Evolutionary conservation across 2,797 vertebrate genomes (phyloP), one percentile per base, ranked within the genome.

Genomic region (Gephyroberyx darwinii): DNA sequence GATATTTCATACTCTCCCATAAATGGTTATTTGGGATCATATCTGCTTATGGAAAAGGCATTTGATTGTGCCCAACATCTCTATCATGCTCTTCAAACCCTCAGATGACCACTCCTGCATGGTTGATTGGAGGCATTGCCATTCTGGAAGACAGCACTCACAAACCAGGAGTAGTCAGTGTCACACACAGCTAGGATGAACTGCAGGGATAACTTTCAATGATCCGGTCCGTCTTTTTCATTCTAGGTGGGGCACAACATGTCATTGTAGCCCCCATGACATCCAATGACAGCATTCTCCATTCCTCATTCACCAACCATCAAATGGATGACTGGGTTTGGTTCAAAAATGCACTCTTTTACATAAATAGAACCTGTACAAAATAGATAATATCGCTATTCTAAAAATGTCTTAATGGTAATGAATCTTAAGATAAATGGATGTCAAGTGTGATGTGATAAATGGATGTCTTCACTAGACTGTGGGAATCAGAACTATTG

Each of bases 381-480:
- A 26, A 26, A 26, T 26, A 26, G 26, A 26, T 26, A 45, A 56
- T 47, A n/a, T 41, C n/a, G 16, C 31, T 35, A 20, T 56, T 33
- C 45, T 51, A 17, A 14, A 48, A 20, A 64, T 53, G 33, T 53
- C 17, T 33, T 71, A 52, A 71, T 67, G 53, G 78, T 66, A 56
- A 79, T 78, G 75, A 0, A 68, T 75, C 78, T 69, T 31, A 50
- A 68, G 43, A 66, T 3, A n/a, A 71, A 61, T 65, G 26, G 56
- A 69, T 45, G 33, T 8, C 33, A 67, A 62, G 37, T 33, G 8
- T 48, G 33, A 55, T n/a, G n/a, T n/a, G 43, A 66, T 3, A n/a
- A 71, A 61, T 65, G 26, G 56, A 69, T 45, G 33, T 62, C 50
- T 54, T 75, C 53, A 56, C 51, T 55, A 69, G 33, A 82, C 52